Percentiles rank a stretch among this genome's conserved stretches.
Evolutionary conservation across 2,113 vertebrate species (phyloP).

Genomic region (Mirza zaza): DNA sequence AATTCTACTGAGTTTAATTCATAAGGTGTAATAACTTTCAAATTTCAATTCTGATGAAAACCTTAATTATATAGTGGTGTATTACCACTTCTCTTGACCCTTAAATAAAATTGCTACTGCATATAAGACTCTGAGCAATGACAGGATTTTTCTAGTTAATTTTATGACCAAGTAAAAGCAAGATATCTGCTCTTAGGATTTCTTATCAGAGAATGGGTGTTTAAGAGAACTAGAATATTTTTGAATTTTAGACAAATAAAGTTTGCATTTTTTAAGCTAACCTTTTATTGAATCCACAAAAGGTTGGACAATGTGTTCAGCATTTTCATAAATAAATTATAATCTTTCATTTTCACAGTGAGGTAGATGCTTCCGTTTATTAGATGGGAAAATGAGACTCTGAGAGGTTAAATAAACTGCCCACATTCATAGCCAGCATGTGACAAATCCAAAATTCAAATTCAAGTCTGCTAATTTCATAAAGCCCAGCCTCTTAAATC

Average conservation of each 20-base stretch:
- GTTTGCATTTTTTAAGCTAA: not conserved
- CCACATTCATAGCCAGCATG: not conserved
- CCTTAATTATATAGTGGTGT: not conserved
- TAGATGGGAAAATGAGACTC: not conserved
- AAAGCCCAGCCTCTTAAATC: not conserved
- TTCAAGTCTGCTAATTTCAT: conserved; percentile 14
- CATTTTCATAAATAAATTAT: conserved; percentile 46
- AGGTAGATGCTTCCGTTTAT: not conserved
- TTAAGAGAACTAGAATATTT: not conserved
- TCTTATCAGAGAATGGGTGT: not conserved
- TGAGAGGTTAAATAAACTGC: conserved; percentile 7
- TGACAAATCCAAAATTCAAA: conserved; percentile 20
- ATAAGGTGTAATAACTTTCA: not conserved
- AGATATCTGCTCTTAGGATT: not conserved
- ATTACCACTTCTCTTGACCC: conserved; percentile 4
- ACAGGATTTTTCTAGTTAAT: not conserved
- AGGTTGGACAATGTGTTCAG: not conserved
- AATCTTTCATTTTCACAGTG: not conserved
- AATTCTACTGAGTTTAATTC: not conserved
- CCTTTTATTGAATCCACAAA: not conserved
- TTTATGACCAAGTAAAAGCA: not conserved
- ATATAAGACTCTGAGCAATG: not conserved
- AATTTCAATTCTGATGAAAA: not conserved
- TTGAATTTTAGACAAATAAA: conserved; percentile 20
- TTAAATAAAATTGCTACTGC: not conserved